Conservation (phyloP, 2,888 invertebrate species). For the Temnothorax rugatulus region DNA sequence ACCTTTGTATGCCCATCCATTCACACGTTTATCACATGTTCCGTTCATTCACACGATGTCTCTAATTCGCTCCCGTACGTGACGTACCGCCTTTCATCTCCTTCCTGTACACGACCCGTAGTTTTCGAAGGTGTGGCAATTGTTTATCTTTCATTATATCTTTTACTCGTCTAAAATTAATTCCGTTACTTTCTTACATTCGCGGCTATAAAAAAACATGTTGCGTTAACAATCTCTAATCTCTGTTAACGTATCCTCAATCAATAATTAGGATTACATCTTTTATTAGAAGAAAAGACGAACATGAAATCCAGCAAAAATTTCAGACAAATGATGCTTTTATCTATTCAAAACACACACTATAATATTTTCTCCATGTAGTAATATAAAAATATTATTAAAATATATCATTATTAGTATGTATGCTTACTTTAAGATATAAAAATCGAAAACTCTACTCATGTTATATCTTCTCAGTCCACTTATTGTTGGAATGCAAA, state of each 20-base stretch:
- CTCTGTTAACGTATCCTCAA: background rate
- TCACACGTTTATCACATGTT: slow-evolving; percentile 70
- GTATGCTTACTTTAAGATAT: background rate
- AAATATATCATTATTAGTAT: background rate
- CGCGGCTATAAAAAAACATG: background rate
- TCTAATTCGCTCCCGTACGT: slow-evolving; percentile 71
- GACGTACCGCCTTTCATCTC: slow-evolving; percentile 60
- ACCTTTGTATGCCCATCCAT: slow-evolving; percentile 61
- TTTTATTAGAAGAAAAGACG: background rate
- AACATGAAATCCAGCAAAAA: background rate
- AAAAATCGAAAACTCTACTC: background rate
- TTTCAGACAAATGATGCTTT: background rate
- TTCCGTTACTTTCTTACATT: slow-evolving; percentile 20
- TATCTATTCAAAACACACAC: background rate
- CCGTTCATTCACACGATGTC: slow-evolving; percentile 72
- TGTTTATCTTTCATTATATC: slow-evolving; percentile 72
- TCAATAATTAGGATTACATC: background rate
- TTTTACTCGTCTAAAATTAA: slow-evolving; percentile 28
- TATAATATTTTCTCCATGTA: background rate
- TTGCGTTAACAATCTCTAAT: background rate
- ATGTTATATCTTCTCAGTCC: background rate
- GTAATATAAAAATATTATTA: background rate
- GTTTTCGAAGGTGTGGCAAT: slow-evolving; percentile 59
- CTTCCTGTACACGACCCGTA: slow-evolving; percentile 33
- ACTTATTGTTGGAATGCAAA: background rate